Percentiles rank a stretch among this genome's conserved stretches.
phyloP scores from a whole-genome alignment of 2,797 vertebrate genomes.

The Coreius guichenoti region DNA sequence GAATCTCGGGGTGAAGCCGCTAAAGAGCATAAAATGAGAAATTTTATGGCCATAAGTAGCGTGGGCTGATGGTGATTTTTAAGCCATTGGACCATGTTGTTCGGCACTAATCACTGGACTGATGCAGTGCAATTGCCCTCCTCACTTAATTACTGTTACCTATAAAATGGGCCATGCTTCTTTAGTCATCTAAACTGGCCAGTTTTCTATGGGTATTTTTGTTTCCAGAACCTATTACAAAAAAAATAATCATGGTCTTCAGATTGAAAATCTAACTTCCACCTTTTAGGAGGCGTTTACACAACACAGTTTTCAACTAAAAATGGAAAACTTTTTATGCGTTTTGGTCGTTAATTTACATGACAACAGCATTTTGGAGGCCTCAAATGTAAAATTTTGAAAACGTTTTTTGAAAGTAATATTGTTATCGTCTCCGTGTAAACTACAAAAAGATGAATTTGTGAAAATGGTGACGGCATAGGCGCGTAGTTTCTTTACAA shows the following conservation, averaged over 20 bases:
- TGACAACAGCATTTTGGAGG: not conserved
- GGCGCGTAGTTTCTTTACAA: not conserved
- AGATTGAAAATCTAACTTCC: not conserved
- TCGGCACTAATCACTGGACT: constrained; percentile 83
- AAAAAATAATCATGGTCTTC: not conserved
- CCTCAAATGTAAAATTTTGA: not conserved
- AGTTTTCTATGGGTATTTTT: constrained; percentile 44
- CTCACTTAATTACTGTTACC: constrained; percentile 86
- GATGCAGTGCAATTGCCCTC: constrained; percentile 77
- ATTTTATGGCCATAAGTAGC: constrained; percentile 91
- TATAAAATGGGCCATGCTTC: constrained; percentile 75
- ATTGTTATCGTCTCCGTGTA: not conserved
- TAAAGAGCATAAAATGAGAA: constrained; percentile 91
- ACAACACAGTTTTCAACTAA: not conserved
- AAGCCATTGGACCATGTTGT: constrained; percentile 86
- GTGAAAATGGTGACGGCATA: not conserved
- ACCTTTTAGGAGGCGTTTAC: not conserved
- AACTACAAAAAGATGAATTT: not conserved
- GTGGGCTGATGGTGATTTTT: constrained; percentile 86
- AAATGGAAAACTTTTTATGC: not conserved
- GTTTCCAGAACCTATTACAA: not conserved
- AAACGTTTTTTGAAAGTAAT: not conserved
- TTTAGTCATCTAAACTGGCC: constrained; percentile 69
- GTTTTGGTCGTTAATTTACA: not conserved
- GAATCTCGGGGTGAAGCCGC: constrained; percentile 81